Evolutionary conservation across 2,888 invertebrate genomes (phyloP), one percentile per base, ranked within the genome.

Genomic region (Pachydiplax longipennis): DNA sequence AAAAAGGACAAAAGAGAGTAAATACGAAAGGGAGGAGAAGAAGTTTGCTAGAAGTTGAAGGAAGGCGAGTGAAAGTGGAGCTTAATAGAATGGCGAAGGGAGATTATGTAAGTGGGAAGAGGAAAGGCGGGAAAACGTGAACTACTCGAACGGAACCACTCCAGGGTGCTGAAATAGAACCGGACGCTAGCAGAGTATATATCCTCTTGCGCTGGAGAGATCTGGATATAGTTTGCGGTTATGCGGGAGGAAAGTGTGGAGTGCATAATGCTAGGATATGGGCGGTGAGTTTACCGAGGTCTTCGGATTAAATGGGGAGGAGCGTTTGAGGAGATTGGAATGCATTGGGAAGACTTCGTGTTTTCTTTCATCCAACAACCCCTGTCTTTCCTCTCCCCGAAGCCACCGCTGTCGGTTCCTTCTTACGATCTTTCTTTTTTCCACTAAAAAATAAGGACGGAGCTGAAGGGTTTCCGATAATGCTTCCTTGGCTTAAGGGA

Each of bases 311-410:
- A 87, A 87, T 65, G 58, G 12, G 10, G 61, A 22, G n/a, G 40
- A 61, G 61, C n/a, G n/a, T 61, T 65, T 18, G 61, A 40, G 58
- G 58, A 61, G 87, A 87, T 87, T 22, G 87, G 87, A n/a, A 65
- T 61, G 37, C 18, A 65, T 87, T 65, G 87, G 65, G 18, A 65
- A 87, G 61, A 37, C 61, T 61, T 2, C 65, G 25, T 82, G 82
- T 82, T 82, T 44, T 44, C 82, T 44, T 48, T 82, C 40, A 44
- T 81, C 40, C 81, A 31, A n/a, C n/a, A n/a, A 18, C 12, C n/a
- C 81, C 37, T 81, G 15, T 40, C 40, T n/a, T 18, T 44, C 82
- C 40, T 10, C 1, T 44, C 82, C 8, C 22, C 40, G 5, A 81
- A 81, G 13, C 22, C 37, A 37, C 81, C n/a, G n/a, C 81, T 81